Evolutionary conservation across 2,888 invertebrate species (phyloP).

Genomic region (Flabesymbios commensalis): DNA sequence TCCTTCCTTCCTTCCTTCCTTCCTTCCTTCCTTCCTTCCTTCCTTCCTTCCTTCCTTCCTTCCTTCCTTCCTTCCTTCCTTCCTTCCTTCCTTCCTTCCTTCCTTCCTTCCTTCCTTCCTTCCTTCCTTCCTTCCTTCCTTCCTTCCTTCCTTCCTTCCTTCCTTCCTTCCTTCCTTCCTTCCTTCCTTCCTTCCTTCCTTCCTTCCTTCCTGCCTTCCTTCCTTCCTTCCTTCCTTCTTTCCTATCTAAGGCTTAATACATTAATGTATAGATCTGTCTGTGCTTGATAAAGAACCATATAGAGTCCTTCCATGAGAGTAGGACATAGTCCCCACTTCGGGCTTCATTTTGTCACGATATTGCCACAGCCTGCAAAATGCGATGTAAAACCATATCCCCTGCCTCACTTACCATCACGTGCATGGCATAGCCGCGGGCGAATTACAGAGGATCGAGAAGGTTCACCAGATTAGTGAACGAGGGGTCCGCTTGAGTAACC

Average conservation of each 20-base stretch:
- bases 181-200: background rate
- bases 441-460: too few species aligned
- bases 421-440: too few species aligned
- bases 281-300: too few species aligned
- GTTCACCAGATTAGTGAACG: too few species aligned
- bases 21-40: constrained; percentile 1
- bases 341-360: too few species aligned
- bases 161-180: constrained; percentile 6
- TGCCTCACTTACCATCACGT: too few species aligned
- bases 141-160: constrained; percentile 12
- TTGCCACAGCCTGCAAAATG: too few species aligned
- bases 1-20: constrained; percentile 5
- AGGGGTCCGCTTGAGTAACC: too few species aligned
- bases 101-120: constrained; percentile 2
- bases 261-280: too few species aligned
- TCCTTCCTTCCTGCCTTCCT: constrained; percentile 4
- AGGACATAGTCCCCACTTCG: too few species aligned
- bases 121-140: background rate
- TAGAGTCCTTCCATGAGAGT: too few species aligned
- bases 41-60: constrained; percentile 11
- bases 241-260: background rate
- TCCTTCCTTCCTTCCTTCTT: constrained; percentile 4
- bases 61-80: constrained; percentile 1
- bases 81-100: constrained; percentile 4
- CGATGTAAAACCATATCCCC: too few species aligned